Base-by-base conservation (phyloP, 2,113 vertebrate species). In the Ranitomeya variabilis region DNA sequence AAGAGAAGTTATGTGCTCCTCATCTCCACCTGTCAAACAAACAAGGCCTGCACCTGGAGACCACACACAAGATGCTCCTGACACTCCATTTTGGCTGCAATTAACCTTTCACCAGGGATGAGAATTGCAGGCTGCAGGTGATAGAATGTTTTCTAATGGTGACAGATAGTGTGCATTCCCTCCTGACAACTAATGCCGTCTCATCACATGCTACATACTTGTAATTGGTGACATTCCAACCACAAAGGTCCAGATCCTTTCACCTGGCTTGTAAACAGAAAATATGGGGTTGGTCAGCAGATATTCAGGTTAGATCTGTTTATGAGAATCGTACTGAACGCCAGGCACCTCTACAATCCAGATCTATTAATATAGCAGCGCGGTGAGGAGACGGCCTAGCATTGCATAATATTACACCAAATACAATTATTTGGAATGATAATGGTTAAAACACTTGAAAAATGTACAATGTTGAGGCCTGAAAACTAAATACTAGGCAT, bases 21-120 rank as follows among this genome's bases (percentile, higher is more conserved):
- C 45, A 31, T 10, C 45, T 76, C 69, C 9, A 77, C 69, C 15
- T 64, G 80, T 83, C 57, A 83, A 78, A 55, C 84, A 89, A 89
- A 77, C 69, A 83, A 37, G n/a, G 2, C 23, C 71, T 89, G 87
- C 80, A 89, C 87, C 87, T 84, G 87, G 23, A 67, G 87, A 89
- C 81, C 87, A 89, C 80, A 89, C 87, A 84, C 60, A 54, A 88
- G 54, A 31, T 10, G 31, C 59, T 54, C 37, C 69, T 18, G 31
- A 60, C 26, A 82, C n/a, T 26, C 10, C 10, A 23, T 9, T 55
- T 14, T 7, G 26, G 71, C 15, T 55, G 31, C 37, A 83, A 83
- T 88, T 76, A 88, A 83, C 69, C 80, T 88, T 83, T 83, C 80
- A 83, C 71, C 59, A 67, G 51, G 37, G 21, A 83, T 2, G 12